phyloP scores from a whole-genome alignment of 2,113 vertebrate species.

The Plectropomus leopardus region DNA sequence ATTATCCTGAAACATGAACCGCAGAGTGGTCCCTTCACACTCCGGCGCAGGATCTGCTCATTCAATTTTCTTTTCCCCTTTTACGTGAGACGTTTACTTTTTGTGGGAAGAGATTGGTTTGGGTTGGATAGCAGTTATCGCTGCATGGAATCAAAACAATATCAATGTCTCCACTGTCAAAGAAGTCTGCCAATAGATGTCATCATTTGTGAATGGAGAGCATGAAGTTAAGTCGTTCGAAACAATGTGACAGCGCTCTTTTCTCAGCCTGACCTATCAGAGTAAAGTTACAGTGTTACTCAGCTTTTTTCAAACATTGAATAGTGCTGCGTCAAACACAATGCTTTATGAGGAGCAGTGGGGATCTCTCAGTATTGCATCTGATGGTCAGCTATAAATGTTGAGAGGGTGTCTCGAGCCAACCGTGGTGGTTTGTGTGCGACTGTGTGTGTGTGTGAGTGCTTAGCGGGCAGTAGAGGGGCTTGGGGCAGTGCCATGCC shows the following conservation, averaged over 20 bases:
- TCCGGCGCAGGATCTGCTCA: slow-evolving; percentile 44
- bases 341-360: slow-evolving; percentile 58
- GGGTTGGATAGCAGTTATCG: slow-evolving; percentile 23
- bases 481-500: slow-evolving; percentile 85
- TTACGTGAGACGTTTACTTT: slow-evolving; percentile 43
- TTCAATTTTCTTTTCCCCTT: slow-evolving; percentile 54
- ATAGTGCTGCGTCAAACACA: slow-evolving; percentile 76
- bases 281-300: slow-evolving; percentile 60
- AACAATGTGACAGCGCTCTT: slow-evolving; percentile 10
- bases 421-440: slow-evolving; percentile 47
- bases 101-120: slow-evolving; percentile 26
- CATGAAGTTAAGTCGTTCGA: slow-evolving; percentile 13
- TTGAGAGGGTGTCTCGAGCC: slow-evolving; percentile 63
- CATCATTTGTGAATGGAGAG: slow-evolving; percentile 6
- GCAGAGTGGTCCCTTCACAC: slow-evolving; percentile 43
- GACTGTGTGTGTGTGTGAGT: slow-evolving; percentile 65
- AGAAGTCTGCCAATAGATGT: slow-evolving; percentile 11
- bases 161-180: slow-evolving; percentile 9
- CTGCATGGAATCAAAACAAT: slow-evolving; percentile 23
- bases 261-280: slow-evolving; percentile 25
- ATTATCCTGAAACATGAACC: slow-evolving; percentile 59
- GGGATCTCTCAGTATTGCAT: slow-evolving; percentile 62
- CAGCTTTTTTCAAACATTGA: slow-evolving; percentile 66
- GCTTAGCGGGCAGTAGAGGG: slow-evolving; percentile 82
- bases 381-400: slow-evolving; percentile 83